Conservation (phyloP, 2,888 invertebrate genomes). For the Muscina levida region DNA sequence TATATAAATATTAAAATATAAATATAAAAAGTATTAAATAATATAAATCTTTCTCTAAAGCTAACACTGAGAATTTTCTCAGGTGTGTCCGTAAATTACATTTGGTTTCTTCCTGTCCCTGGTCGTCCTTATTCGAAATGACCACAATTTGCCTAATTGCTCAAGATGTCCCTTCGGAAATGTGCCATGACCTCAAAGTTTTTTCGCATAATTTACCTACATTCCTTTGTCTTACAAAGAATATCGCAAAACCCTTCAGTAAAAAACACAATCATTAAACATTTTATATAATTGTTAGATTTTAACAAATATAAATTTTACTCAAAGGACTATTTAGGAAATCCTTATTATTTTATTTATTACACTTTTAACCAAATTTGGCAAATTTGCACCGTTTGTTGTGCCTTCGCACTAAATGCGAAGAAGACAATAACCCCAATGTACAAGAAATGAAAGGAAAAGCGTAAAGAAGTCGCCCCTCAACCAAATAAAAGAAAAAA, state of each 20-base stretch:
- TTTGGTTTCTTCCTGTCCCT: too few species aligned
- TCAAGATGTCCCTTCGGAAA: neutral
- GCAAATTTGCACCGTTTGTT: constrained; percentile 70
- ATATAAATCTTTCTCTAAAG: too few species aligned
- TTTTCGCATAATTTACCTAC: neutral
- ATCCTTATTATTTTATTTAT: constrained; percentile 64
- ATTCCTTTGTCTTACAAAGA: neutral
- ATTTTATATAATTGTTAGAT: neutral
- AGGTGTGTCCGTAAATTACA: too few species aligned
- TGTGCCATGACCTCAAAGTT: neutral
- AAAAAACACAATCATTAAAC: constrained; percentile 6
- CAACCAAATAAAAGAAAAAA: constrained; percentile 39
- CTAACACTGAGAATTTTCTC: too few species aligned
- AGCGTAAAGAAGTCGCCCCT: too few species aligned
- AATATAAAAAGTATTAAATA: too few species aligned
- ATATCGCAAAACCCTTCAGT: too few species aligned
- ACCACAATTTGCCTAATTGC: neutral
- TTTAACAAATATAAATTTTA: constrained; percentile 56
- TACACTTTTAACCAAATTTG: constrained; percentile 72
- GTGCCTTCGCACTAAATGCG: neutral
- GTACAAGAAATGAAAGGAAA: neutral
- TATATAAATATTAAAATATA: too few species aligned
- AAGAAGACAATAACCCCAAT: neutral
- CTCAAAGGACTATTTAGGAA: constrained; percentile 61
- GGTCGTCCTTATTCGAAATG: too few species aligned